Base-by-base conservation (phyloP, 64 coral and sea anemone genomes). In the Porites australiensis region DNA sequence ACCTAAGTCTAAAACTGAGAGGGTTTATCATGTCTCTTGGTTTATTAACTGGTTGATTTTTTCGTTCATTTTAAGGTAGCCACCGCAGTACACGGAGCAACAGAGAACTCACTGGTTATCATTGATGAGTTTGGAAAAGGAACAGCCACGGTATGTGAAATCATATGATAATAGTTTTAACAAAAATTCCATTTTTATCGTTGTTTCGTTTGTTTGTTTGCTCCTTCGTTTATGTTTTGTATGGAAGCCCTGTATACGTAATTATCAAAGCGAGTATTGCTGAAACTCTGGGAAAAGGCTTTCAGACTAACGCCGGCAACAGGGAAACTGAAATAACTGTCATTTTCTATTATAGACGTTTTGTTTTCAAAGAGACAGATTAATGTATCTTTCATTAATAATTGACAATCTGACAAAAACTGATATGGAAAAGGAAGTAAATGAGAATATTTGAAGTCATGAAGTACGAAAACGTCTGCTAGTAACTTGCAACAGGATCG, bases 81-180 rank as follows among this genome's bases (percentile, higher is more conserved):
- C 44, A 94, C 90, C 23, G 94, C 98, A 67, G 92, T 99, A 19
- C 92, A 99, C 44, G 82, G 71, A 50, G 94, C 94, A 16, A 88
- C 94, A 49, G 82, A 96, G 77, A 75, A 88, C 37, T 99, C 98
- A 13, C 72, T 99, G 50, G 92, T 99, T 63, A 87, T 99, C n/a
- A 91, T 99, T 89, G 98, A 99, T 73, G 98, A 99, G 73, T 99
- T 99, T 75, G 98, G 98, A 46, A 99, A 99, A 88, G 98, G 98
- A 44, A 99, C 98, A 73, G 98, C 98, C 63, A 99, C 98, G 89
- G 98, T 99, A 90, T 77, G 77, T 84, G 10, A 23, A 52, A 50
- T 44, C 4, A 58, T n/a, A 13, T n/a, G 3, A 0, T 47, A 69
- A 44, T 0, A 2, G 2, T 55, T 55, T 7, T 55, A 55, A 7